Base-by-base conservation (phyloP, 2,888 invertebrate species). In the Oscheius myriophilus region DNA sequence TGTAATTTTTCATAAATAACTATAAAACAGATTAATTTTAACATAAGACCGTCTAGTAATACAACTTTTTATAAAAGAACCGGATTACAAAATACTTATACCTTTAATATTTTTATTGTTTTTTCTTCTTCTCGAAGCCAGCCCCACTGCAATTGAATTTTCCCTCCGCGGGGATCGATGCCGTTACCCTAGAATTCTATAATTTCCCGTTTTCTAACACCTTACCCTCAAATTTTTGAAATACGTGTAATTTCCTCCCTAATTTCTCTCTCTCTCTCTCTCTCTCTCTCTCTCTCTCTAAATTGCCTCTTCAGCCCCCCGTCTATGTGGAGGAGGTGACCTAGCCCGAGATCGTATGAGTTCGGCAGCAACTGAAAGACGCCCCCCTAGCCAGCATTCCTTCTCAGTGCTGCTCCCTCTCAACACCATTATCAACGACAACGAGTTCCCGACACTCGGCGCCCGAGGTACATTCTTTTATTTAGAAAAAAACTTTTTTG, bases 371-470 rank as follows among this genome's bases (percentile, higher is more conserved):
- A 77, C 77, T 64, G 77, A 77, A 61, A 66, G 75, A 63, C 69
- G 77, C 57, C 71, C 72, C 59, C 71, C 71, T 26, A 67, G 53
- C 39, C 67, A 59, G 41, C 67, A 52, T 53, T 67, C 61, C 51
- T 61, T 59, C 53, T 23, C 59, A 21, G 26, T 43, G 41, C 52
- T 67, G 52, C 54, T 53, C n/a, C 43, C 51, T 25, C 18, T 63
- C 70, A 72, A 74, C 70, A 71, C 74, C 70, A 82, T 82, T 79
- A 80, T 82, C 70, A 80, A 78, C 80, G 81, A 83, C 62, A 71
- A 72, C 67, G 83, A 84, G 67, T 84, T 84, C 69, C 84, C 84
- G 57, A 76, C 79, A 42, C 79, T 84, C 69, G 80, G 79, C 78
- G 80, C 79, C 70, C 78, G 82, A 73, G 78, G 80, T 80, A 26